Evolutionary conservation across 2,888 invertebrate species (phyloP), one percentile per base, ranked within the genome.

Genomic region (Arctia plantaginis): DNA sequence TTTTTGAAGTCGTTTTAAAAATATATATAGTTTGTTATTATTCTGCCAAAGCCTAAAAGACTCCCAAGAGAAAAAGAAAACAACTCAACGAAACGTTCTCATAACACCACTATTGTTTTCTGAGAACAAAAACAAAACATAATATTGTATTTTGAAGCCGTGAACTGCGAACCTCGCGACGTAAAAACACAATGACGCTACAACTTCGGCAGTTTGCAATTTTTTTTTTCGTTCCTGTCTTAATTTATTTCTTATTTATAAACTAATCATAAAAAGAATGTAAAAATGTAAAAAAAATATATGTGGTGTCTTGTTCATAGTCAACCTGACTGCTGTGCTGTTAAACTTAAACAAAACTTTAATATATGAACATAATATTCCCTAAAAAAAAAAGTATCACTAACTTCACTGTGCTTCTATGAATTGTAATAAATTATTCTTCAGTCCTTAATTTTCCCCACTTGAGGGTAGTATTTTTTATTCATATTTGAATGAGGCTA

Each of bases 171-270:
- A 71, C 65, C 64, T 78, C 72, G 74, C 41, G 65, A 66, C 67
- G 74, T 82, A 78, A 85, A 84, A 80, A 68, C 74, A 81, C 81
- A 84, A 85, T 80, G 69, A 41, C 72, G n/a, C 69, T 35, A 18
- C 35, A 69, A 77, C 66, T 77, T 83, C 67, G 44, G 59, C 33
- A 66, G 67, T 72, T 72, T 66, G 73, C 77, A 75, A 74, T 81
- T 83, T 76, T 79, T n/a, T 82, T 83, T 79, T 71, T 77, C 72
- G 73, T 75, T 73, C 39, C 62, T 27, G 35, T 59, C 35, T 51
- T 78, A 72, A 72, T 74, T 72, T 65, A n/a, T 33, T 65, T 71
- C 41, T 77, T 76, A 64, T 83, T 75, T 77, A 76, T 51, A 72
- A 70, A 79, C 64, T 41, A 44, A 75, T 73, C 74, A 74, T 75